A percentile compares a stretch with the other conserved stretches of the same genome.
phyloP scores from a whole-genome alignment of 2,888 invertebrate genomes.

The Lucinisca nassula region DNA sequence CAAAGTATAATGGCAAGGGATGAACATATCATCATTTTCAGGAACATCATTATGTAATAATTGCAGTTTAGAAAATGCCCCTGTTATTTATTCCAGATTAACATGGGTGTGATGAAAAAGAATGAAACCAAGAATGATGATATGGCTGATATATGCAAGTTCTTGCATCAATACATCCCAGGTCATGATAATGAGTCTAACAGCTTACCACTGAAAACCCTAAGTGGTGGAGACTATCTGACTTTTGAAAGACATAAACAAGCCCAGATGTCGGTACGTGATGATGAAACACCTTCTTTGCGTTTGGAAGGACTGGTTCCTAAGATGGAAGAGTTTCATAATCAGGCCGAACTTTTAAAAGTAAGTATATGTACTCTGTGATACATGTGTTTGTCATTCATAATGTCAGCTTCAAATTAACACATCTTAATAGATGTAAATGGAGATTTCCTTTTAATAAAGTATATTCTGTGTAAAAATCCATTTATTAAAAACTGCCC shows the following conservation, averaged over 20 bases:
- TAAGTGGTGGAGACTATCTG: slow-evolving; percentile 46
- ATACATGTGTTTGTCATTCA: no score
- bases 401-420: no score
- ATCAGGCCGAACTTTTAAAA: slow-evolving; percentile 42
- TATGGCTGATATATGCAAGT: slow-evolving; percentile 44
- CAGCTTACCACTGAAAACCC: not conserved
- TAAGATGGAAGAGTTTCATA: slow-evolving; percentile 59
- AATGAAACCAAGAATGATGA: slow-evolving; percentile 47
- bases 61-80: no score
- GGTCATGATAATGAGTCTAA: slow-evolving; percentile 32
- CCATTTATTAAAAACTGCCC: no score
- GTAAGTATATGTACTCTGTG: slow-evolving; percentile 7
- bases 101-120: slow-evolving; percentile 51
- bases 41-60: no score
- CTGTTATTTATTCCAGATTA: slow-evolving; percentile 1
- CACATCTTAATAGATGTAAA: no score
- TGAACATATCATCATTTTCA: no score
- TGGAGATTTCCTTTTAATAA: no score
- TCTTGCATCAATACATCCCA: slow-evolving; percentile 48
- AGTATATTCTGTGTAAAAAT: no score
- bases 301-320: slow-evolving; percentile 46
- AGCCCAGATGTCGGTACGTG: slow-evolving; percentile 25
- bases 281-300: slow-evolving; percentile 37
- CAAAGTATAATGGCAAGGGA: no score
- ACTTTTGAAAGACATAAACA: slow-evolving; percentile 33